Evolutionary conservation across 2,888 invertebrate species (phyloP), one percentile per base, ranked within the genome.

Genomic region (Tridacna crocea): DNA sequence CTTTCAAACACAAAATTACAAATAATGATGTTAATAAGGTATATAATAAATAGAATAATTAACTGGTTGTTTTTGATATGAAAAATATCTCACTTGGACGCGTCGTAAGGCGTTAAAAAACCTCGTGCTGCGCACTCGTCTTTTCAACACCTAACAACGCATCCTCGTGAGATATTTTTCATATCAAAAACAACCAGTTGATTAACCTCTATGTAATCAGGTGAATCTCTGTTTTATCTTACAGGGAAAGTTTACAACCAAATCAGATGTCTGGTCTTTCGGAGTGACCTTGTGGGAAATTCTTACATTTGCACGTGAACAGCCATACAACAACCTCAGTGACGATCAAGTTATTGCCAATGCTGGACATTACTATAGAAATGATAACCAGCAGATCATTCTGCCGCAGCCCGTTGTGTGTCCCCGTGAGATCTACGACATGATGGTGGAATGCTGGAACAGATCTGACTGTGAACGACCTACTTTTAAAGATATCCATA

Each of bases 371-470:
- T 95, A 97, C 94, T 97, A 97, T 94, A 96, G 97, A 92, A 96
- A 97, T 92, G 96, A 94, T 96, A 96, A 96, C 92, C 96, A 93
- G 96, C 91, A 93, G 95, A 86, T 92, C 78, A 95, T 95, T 88
- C 95, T 97, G 74, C 96, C 96, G 48, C 96, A 96, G 85, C 98
- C 97, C 19, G 95, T 96, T 65, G 96, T 96, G 83, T 98, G 98
- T 94, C 97, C 98, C 61, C 96, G 97, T 87, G 98, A 98, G 94
- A 97, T 98, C 84, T 98, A 97, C 95, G 98, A 97, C 94, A 96
- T 98, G 90, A 97, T 98, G 97, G 96, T 96, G 90, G 98, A 98
- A 95, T 98, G 98, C 95, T 98, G 98, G 98, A 97, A 97, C 90
- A 95, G 97, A 77, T 96, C 97, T 90, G 97, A 97, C 74, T 95